phyloP scores from a whole-genome alignment of 2,888 invertebrate genomes.

The Mystacides longicornis region DNA sequence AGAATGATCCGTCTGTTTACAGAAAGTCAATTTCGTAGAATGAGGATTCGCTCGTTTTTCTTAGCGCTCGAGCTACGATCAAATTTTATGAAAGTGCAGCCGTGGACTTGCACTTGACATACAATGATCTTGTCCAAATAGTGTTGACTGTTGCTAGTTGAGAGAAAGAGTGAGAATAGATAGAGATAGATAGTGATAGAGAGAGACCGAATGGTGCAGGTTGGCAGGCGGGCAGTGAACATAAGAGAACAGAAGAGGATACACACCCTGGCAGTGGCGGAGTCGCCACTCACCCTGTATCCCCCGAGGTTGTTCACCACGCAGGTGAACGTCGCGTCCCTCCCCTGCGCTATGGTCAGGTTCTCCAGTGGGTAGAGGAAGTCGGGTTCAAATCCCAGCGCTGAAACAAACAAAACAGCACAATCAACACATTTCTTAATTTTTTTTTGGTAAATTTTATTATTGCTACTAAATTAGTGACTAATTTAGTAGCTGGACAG shows the following conservation, averaged over 20 bases:
- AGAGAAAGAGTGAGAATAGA: constrained; percentile 13
- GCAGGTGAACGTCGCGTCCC: constrained; percentile 78
- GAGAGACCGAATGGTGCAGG: constrained; percentile 23
- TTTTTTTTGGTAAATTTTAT: not conserved
- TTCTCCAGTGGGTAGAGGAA: constrained; percentile 74
- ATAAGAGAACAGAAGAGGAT: constrained; percentile 36
- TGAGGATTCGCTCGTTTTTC: too few relatives aligned
- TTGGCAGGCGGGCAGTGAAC: constrained; percentile 18
- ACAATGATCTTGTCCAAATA: constrained; percentile 3
- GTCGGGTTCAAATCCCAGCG: constrained; percentile 69
- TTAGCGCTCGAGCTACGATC: too few relatives aligned
- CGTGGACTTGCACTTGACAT: not conserved
- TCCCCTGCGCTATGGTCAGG: constrained; percentile 74
- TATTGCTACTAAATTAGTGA: too few relatives aligned
- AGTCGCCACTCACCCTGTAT: constrained; percentile 88
- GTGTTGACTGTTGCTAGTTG: constrained; percentile 8
- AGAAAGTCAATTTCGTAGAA: too few relatives aligned
- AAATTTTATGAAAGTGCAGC: not conserved
- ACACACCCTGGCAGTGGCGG: constrained; percentile 80
- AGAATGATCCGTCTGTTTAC: too few relatives aligned
- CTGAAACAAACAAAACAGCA: constrained; percentile 46
- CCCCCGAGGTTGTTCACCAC: constrained; percentile 78
- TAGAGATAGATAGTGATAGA: constrained; percentile 18
- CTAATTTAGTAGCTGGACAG: too few relatives aligned
- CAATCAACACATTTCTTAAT: not conserved